A percentile compares a stretch with the other conserved stretches of the same genome.
Evolutionary conservation across 1,140 invertebrate species (phyloP).

Genomic region (Drosophila sucinea): DNA sequence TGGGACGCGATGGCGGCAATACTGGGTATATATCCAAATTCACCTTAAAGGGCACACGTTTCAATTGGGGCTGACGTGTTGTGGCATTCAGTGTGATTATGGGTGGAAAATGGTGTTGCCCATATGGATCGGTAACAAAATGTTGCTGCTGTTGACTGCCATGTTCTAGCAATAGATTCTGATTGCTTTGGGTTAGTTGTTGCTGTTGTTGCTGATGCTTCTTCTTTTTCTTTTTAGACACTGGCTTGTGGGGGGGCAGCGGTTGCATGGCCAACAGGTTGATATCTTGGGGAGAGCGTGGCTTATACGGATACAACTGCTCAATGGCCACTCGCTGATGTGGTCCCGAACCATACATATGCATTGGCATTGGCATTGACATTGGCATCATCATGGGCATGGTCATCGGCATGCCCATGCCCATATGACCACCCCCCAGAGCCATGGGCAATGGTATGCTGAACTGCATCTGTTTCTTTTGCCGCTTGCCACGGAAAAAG

Average conservation of each 20-base stretch:
- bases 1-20: slow-evolving; percentile 63
- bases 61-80: slow-evolving; percentile 61
- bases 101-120: slow-evolving; percentile 49
- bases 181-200: slow-evolving; percentile 33
- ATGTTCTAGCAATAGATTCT: slow-evolving; percentile 51
- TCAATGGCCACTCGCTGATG: slow-evolving; percentile 76
- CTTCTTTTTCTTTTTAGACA: slow-evolving; percentile 67
- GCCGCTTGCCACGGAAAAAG: slow-evolving; percentile 71
- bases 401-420: slow-evolving; percentile 47
- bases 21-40: slow-evolving; percentile 78
- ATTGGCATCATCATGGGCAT: slow-evolving; percentile 46
- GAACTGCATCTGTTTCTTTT: slow-evolving; percentile 77
- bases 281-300: slow-evolving; percentile 70
- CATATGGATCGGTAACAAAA: slow-evolving; percentile 55
- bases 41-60: slow-evolving; percentile 70
- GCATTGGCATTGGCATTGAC: slow-evolving; percentile 37
- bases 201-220: slow-evolving; percentile 46
- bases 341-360: slow-evolving; percentile 36
- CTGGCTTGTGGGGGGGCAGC: slow-evolving; percentile 30
- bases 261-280: slow-evolving; percentile 74
- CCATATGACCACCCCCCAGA: slow-evolving; percentile 29
- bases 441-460: slow-evolving; percentile 59
- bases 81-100: slow-evolving; percentile 62
- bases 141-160: slow-evolving; percentile 64
- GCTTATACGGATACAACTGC: slow-evolving; percentile 75